These are phyloP conservation scores for Epinotia bilunana DNA, from an alignment of 2,888 invertebrate genomes.

Conservation along the genomic window DNA sequence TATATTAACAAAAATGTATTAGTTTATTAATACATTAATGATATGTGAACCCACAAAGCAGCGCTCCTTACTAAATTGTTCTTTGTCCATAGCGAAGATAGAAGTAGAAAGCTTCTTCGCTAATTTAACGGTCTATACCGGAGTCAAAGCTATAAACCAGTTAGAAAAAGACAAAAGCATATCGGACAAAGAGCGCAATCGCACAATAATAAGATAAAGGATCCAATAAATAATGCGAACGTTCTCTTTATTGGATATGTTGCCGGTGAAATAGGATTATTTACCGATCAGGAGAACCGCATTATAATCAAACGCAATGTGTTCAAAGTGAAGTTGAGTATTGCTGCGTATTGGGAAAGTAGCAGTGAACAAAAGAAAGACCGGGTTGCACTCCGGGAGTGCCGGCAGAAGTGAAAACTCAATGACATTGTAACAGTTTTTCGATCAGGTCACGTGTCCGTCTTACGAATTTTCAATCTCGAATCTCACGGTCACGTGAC, in stretches of 20 bases:
- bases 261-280: conserved; percentile 25
- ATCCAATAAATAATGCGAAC: conserved; percentile 17
- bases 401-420: too few species aligned
- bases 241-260: conserved; percentile 30
- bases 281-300: conserved; percentile 17
- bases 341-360: not conserved
- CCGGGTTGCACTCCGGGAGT: too few species aligned
- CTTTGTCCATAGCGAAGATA: not conserved
- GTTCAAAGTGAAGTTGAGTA: conserved; percentile 11
- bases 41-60: not conserved
- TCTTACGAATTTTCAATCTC: too few species aligned
- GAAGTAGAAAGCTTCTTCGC: too few species aligned
- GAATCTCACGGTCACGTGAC: too few species aligned
- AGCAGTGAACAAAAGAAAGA: not conserved
- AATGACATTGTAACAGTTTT: too few species aligned
- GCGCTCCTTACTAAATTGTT: too few species aligned
- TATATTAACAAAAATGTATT: too few species aligned
- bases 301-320: conserved; percentile 24
- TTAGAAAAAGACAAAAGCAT: not conserved
- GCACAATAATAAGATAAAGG: conserved; percentile 2
- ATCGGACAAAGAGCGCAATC: not conserved
- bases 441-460: too few species aligned
- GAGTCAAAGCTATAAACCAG: not conserved
- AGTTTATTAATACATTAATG: too few species aligned
- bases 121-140: not conserved